Percentiles rank a stretch among this genome's conserved stretches.
These are phyloP conservation scores for roundworm (Caenorhabditis elegans) DNA, from an alignment of 1,140 invertebrate genomes.

Conservation along the genomic window DNA sequence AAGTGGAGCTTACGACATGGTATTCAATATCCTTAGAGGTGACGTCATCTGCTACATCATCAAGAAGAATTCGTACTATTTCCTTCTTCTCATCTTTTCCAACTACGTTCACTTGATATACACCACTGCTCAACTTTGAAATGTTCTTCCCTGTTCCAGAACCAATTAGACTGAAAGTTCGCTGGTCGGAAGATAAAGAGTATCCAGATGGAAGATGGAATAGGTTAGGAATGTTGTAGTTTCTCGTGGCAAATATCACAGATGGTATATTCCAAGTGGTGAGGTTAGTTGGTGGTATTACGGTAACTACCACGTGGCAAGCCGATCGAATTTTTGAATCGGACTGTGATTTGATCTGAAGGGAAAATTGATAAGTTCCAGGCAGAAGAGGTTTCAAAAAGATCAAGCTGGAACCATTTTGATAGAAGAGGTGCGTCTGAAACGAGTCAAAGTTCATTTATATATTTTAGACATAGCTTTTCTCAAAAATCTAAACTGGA, in stretches of 20 bases:
- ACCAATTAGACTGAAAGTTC: too few species aligned
- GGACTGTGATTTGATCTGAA: neutral
- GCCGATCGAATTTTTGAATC: neutral
- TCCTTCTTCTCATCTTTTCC: neutral
- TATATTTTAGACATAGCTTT: too few species aligned
- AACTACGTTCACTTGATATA: neutral
- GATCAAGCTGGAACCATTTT: neutral
- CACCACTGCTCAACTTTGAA: too few species aligned
- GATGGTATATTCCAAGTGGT: too few species aligned
- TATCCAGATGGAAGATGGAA: too few species aligned
- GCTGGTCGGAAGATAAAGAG: too few species aligned
- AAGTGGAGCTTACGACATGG: too few species aligned
- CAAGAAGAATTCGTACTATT: neutral
- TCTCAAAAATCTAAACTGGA: too few species aligned
- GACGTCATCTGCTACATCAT: neutral
- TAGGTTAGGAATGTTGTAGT: too few species aligned
- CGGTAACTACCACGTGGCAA: neutral
- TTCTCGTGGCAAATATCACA: too few species aligned
- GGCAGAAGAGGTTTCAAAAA: neutral
- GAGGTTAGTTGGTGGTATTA: neutral
- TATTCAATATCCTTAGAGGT: neutral
- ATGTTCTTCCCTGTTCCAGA: too few species aligned
- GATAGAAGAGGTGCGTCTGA: neutral
- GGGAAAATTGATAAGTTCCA: neutral
- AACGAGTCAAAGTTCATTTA: too few species aligned